Percentiles rank a stretch among this genome's conserved stretches.
These are phyloP conservation scores for Calephelis perditalis DNA, from an alignment of 2,888 invertebrate species.

Conservation along the genomic window DNA sequence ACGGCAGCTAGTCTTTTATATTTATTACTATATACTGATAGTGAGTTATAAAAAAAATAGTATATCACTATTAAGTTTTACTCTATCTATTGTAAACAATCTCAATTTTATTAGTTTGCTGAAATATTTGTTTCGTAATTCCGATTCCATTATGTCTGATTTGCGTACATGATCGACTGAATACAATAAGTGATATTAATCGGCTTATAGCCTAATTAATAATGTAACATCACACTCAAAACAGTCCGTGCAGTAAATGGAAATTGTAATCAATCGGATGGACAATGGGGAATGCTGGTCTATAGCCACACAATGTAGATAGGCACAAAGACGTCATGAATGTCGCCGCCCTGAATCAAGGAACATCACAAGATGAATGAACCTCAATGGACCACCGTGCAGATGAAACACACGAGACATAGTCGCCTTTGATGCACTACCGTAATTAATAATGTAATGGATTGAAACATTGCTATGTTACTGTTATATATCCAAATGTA, in stretches of 20 bases:
- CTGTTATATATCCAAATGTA: too few species aligned
- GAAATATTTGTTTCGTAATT: background rate
- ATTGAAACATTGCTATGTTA: background rate
- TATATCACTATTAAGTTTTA: too few species aligned
- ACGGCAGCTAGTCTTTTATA: too few species aligned
- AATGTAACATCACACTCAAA: slow-evolving; percentile 35
- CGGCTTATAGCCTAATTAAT: slow-evolving; percentile 49
- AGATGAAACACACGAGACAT: slow-evolving; percentile 13
- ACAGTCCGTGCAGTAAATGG: slow-evolving; percentile 40
- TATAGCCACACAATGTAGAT: slow-evolving; percentile 34
- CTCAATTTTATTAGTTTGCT: too few species aligned
- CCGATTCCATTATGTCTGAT: too few species aligned
- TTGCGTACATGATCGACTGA: background rate
- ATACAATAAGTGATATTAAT: slow-evolving; percentile 39
- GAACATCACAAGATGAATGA: slow-evolving; percentile 32
- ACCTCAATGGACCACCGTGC: slow-evolving; percentile 22
- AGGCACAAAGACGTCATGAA: slow-evolving; percentile 36
- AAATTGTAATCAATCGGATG: slow-evolving; percentile 58
- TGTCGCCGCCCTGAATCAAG: slow-evolving; percentile 37
- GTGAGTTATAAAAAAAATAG: too few species aligned
- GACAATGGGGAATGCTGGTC: slow-evolving; percentile 46
- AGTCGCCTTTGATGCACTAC: slow-evolving; percentile 6
- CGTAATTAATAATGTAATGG: slow-evolving; percentile 10
- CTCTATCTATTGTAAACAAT: too few species aligned
- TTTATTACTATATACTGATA: too few species aligned